phyloP scores from a whole-genome alignment of 1,140 invertebrate genomes.

The Zeugodacus cucurbitae region DNA sequence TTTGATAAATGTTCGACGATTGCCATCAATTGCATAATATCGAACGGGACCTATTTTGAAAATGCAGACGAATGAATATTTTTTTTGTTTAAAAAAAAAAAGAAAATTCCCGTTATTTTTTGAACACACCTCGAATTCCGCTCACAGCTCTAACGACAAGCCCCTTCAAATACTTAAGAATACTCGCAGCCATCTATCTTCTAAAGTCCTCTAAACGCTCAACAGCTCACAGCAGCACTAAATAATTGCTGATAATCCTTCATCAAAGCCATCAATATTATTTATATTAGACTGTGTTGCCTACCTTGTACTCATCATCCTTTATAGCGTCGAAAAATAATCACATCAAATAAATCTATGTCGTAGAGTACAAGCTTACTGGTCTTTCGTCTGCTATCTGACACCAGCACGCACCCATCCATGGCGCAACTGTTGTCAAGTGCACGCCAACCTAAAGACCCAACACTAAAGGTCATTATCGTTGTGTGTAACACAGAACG shows the following conservation, averaged over 20 bases:
- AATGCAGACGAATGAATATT: too few relatives aligned
- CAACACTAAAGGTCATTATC: not conserved
- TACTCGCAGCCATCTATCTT: not conserved
- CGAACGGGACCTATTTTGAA: too few relatives aligned
- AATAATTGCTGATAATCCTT: slow-evolving; percentile 2
- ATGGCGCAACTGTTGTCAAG: not conserved
- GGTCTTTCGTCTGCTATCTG: not conserved
- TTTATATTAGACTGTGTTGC: not conserved
- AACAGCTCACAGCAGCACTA: not conserved
- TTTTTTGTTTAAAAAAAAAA: too few relatives aligned
- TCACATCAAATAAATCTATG: not conserved
- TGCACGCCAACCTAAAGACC: not conserved
- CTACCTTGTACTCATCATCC: not conserved
- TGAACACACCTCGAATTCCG: too few relatives aligned
- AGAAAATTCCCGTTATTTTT: too few relatives aligned
- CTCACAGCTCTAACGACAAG: too few relatives aligned
- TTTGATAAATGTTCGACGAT: too few relatives aligned
- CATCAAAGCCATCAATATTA: not conserved
- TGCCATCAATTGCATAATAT: too few relatives aligned
- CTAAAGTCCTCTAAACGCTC: not conserved
- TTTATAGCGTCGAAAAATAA: not conserved
- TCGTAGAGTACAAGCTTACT: not conserved
- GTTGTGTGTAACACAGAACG: not conserved
- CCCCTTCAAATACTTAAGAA: too few relatives aligned
- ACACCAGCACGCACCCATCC: not conserved